phyloP scores from a whole-genome alignment of 2,888 invertebrate species.

The Acleris sparsana region DNA sequence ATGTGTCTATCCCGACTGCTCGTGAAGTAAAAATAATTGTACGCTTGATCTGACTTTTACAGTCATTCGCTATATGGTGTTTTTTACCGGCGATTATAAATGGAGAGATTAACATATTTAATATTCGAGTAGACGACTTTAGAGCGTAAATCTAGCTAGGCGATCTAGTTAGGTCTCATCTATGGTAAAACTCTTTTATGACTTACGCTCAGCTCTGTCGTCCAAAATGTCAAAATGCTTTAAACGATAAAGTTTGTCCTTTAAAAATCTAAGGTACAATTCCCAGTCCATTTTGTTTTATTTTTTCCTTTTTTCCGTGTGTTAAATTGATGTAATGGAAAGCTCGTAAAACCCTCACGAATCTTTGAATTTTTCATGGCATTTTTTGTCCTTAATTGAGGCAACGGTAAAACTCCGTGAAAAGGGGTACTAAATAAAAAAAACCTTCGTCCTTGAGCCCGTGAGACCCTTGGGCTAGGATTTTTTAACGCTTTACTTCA shows the following conservation, averaged over 20 bases:
- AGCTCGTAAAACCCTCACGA: constrained; percentile 19
- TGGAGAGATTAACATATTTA: too few species aligned
- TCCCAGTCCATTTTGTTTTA: constrained; percentile 8
- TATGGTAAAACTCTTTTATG: too few species aligned
- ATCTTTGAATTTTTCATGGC: constrained; percentile 32
- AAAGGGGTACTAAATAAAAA: constrained; percentile 25
- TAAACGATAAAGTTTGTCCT: not conserved
- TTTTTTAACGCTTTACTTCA: constrained; percentile 25
- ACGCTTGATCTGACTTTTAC: too few species aligned
- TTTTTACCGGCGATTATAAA: too few species aligned
- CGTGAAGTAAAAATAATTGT: too few species aligned
- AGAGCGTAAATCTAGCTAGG: too few species aligned
- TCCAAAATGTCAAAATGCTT: too few species aligned
- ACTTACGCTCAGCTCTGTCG: too few species aligned
- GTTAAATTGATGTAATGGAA: constrained; percentile 29
- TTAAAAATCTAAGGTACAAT: constrained; percentile 14
- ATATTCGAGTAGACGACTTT: too few species aligned
- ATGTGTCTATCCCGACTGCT: too few species aligned
- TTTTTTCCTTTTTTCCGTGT: constrained; percentile 13
- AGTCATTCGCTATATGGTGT: not conserved
- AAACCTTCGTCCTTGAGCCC: constrained; percentile 17
- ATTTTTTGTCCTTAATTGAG: constrained; percentile 24
- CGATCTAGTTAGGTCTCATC: too few species aligned
- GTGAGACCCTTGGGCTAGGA: constrained; percentile 3
- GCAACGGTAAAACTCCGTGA: constrained; percentile 26